Percentiles rank a stretch among this genome's conserved stretches.
Conservation (phyloP, 2,797 vertebrate species). For the Enteromius viviparus region DNA sequence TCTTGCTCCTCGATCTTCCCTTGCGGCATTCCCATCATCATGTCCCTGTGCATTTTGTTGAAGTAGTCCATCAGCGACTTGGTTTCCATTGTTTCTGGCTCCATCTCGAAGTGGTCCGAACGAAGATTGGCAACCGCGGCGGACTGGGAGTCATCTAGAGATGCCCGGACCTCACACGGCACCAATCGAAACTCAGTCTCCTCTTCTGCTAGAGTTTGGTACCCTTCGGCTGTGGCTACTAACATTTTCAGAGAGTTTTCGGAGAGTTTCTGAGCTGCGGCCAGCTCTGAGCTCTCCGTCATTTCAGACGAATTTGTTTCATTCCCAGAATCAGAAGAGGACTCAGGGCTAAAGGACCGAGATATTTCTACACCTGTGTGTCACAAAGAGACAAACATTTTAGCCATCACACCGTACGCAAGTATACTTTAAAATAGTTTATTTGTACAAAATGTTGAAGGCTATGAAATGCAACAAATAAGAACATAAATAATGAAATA, state of each 20-base stretch:
- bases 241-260: conserved; percentile 91
- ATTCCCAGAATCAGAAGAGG: conserved; percentile 98
- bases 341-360: conserved; percentile 97
- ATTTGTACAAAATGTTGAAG: conserved; percentile 69
- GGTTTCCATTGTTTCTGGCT: conserved; percentile 98
- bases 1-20: conserved; percentile 83
- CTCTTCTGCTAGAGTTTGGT: conserved; percentile 85
- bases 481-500: conserved; percentile 55
- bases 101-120: conserved; percentile 95
- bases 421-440: conserved; percentile 68
- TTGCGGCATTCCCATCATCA: conserved; percentile 86
- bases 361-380: conserved; percentile 97
- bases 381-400: conserved; percentile 81
- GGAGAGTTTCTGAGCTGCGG: conserved; percentile 90
- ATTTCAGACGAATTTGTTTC: conserved; percentile 99
- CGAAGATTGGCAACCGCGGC: conserved; percentile 88
- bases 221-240: conserved; percentile 85
- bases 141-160: conserved; percentile 79
- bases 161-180: conserved; percentile 71
- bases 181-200: conserved; percentile 84
- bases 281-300: conserved; percentile 97
- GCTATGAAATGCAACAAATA: conserved; percentile 58
- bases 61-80: conserved; percentile 97
- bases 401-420: conserved; percentile 77
- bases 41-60: conserved; percentile 92